A percentile compares a stretch with the other conserved stretches of the same genome.
Conservation (phyloP, 2,113 vertebrate species). For the Pontoporia blainvillei region DNA sequence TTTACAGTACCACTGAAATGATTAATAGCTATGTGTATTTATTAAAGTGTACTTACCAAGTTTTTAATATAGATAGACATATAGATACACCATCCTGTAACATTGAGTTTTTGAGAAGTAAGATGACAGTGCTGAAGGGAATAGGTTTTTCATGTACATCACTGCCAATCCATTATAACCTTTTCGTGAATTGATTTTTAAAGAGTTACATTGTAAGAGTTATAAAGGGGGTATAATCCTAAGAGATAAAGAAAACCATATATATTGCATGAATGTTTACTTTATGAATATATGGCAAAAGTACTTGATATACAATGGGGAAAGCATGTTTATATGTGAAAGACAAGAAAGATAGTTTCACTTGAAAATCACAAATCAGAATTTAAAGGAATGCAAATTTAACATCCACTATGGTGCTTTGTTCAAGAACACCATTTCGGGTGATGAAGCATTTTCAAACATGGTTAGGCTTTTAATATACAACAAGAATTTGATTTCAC, state of each 20-base stretch:
- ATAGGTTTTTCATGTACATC: not conserved
- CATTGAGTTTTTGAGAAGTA: not conserved
- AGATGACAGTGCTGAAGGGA: not conserved
- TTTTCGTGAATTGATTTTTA: not conserved
- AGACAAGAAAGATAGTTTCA: not conserved
- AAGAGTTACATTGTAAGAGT: not conserved
- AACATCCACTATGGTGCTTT: not conserved
- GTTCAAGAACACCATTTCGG: not conserved
- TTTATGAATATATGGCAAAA: conserved; percentile 30
- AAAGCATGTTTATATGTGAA: not conserved
- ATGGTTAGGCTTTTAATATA: not conserved
- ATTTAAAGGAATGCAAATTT: not conserved
- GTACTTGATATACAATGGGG: not conserved
- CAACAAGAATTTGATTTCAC: conserved; percentile 18
- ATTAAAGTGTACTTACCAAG: not conserved
- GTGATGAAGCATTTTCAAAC: not conserved
- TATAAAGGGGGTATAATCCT: not conserved
- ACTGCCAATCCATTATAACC: not conserved
- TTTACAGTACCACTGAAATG: not conserved
- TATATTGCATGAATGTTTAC: not conserved
- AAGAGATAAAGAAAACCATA: not conserved
- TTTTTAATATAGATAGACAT: not conserved
- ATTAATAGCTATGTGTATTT: not conserved
- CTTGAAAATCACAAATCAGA: not conserved
- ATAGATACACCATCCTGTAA: not conserved